phyloP scores from a whole-genome alignment of 2,888 invertebrate species.

The Pelosia muscerda region DNA sequence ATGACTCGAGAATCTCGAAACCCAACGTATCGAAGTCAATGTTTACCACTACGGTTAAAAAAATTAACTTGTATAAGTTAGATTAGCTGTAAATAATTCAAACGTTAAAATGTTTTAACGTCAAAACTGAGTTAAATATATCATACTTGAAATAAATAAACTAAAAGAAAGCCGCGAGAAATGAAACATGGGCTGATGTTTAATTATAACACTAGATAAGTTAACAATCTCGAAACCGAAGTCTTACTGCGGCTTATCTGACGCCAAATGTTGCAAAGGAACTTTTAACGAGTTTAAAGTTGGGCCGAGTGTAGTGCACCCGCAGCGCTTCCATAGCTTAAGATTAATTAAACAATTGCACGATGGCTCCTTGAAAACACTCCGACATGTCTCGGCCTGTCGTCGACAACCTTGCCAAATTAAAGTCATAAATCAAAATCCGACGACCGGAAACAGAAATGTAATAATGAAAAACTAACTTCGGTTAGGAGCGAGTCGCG shows the following conservation, averaged over 20 bases:
- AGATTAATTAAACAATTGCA: slow-evolving; percentile 87
- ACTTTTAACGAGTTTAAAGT: slow-evolving; percentile 87
- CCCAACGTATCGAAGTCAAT: not conserved
- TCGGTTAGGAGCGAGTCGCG: slow-evolving; percentile 61
- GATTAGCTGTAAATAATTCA: not conserved
- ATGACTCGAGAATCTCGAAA: not conserved
- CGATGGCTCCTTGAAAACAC: slow-evolving; percentile 86
- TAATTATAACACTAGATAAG: slow-evolving; percentile 84
- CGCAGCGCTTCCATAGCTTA: slow-evolving; percentile 78
- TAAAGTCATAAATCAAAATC: slow-evolving; percentile 86
- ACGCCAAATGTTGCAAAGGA: slow-evolving; percentile 86
- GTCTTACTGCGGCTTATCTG: slow-evolving; percentile 85
- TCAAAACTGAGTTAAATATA: slow-evolving; percentile 15
- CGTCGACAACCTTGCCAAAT: slow-evolving; percentile 86
- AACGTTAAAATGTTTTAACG: too few relatives aligned
- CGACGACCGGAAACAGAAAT: slow-evolving; percentile 81
- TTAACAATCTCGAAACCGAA: slow-evolving; percentile 83
- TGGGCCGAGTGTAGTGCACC: slow-evolving; percentile 84
- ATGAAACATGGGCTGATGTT: slow-evolving; percentile 69
- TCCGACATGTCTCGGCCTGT: slow-evolving; percentile 86
- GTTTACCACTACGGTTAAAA: not conserved
- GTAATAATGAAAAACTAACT: slow-evolving; percentile 81
- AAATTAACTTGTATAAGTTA: not conserved
- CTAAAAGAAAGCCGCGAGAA: slow-evolving; percentile 53
- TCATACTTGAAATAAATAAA: slow-evolving; percentile 37